Percentiles rank a stretch among this genome's conserved stretches.
Evolutionary conservation across 2,888 invertebrate genomes (phyloP).

Genomic region (Chymomyza caudatula): DNA sequence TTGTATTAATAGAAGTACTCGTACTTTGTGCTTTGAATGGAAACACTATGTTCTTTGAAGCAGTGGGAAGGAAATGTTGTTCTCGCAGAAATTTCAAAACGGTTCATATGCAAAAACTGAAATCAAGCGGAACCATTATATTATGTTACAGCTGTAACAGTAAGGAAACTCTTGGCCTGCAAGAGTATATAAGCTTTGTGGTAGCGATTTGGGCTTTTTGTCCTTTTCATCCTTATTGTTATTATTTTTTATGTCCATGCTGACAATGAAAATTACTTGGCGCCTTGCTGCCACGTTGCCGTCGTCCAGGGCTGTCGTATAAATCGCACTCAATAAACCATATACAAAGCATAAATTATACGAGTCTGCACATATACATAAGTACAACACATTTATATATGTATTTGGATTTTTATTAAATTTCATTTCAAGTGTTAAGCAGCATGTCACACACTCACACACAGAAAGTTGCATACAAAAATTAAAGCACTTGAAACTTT

Average conservation of each 20-base stretch:
- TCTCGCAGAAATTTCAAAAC: too few relatives aligned
- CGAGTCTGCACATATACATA: neutral
- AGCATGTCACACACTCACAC: slow-evolving; percentile 10
- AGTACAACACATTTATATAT: neutral
- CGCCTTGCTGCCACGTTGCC: slow-evolving; percentile 14
- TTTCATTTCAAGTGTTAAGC: slow-evolving; percentile 23
- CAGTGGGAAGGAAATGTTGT: too few relatives aligned
- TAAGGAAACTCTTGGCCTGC: neutral
- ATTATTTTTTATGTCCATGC: neutral
- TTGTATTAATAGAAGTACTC: too few relatives aligned
- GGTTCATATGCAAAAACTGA: too few relatives aligned
- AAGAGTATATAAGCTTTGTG: neutral
- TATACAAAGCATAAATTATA: slow-evolving; percentile 62
- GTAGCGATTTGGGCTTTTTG: neutral
- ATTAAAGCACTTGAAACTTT: slow-evolving; percentile 64
- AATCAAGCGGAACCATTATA: too few relatives aligned
- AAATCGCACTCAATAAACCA: slow-evolving; percentile 71
- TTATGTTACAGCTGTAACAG: too few relatives aligned
- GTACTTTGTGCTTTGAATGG: too few relatives aligned
- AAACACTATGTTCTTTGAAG: too few relatives aligned
- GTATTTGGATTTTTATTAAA: slow-evolving; percentile 7
- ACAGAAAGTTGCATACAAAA: neutral
- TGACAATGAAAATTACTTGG: neutral
- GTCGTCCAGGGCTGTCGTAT: slow-evolving; percentile 54
- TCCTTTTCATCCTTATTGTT: slow-evolving; percentile 8